A percentile compares a stretch with the other conserved stretches of the same genome.
These are phyloP conservation scores for Muricea muricata DNA, from an alignment of 92 coral and sea anemone species.

Conservation along the genomic window DNA sequence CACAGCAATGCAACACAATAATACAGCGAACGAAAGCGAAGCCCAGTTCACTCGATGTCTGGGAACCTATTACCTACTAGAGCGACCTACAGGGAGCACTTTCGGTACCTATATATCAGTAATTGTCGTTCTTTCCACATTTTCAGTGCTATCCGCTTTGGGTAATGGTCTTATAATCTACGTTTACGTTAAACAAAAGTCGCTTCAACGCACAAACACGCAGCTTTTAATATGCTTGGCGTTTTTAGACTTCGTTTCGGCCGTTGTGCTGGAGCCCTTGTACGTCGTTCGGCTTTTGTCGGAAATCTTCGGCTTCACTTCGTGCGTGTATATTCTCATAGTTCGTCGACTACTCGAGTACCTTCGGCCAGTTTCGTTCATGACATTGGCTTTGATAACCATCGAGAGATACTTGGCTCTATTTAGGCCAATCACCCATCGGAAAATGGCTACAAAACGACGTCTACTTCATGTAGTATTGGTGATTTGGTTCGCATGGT, in stretches of 20 bases:
- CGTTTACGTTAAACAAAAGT: slow-evolving; percentile 1
- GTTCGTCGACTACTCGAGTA: slow-evolving; percentile 31
- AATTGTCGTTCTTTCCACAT: background rate
- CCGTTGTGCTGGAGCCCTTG: background rate
- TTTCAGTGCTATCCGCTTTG: slow-evolving; percentile 1
- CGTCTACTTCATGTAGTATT: background rate
- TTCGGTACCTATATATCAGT: background rate
- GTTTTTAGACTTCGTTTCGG: slow-evolving; percentile 7
- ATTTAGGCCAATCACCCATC: slow-evolving; percentile 15
- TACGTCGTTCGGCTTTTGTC: slow-evolving; percentile 18
- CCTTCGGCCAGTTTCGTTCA: slow-evolving; percentile 38
- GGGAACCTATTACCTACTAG: background rate
- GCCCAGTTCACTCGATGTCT: background rate
- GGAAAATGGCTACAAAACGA: slow-evolving; percentile 11
- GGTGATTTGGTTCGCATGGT: slow-evolving; percentile 4
- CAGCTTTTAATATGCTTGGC: slow-evolving; percentile 5
- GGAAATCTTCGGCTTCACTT: slow-evolving; percentile 25
- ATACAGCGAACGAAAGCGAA: background rate
- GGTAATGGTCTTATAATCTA: slow-evolving; percentile 23
- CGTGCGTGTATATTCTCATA: slow-evolving; percentile 18
- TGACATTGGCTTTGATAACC: slow-evolving; percentile 21
- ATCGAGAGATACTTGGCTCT: slow-evolving; percentile 23
- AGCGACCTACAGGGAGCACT: background rate
- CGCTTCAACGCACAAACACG: slow-evolving; percentile 10
- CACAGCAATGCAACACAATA: background rate